phyloP scores from a whole-genome alignment of 2,113 vertebrate genomes.

The Oophaga pumilio region DNA sequence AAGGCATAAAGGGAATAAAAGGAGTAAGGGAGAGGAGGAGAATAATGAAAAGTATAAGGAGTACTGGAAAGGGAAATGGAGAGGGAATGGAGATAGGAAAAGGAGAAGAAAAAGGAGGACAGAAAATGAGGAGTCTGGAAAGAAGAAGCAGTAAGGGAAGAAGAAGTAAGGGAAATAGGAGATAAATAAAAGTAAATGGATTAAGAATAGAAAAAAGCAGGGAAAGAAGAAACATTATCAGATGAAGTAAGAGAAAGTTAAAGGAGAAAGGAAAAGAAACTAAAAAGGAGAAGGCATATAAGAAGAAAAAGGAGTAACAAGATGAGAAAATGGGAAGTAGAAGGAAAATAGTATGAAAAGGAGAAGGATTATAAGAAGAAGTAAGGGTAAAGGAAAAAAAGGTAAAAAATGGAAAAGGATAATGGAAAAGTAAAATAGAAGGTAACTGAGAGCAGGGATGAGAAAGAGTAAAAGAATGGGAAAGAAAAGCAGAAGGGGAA shows the following conservation, averaged over 20 bases:
- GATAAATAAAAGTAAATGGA: not conserved
- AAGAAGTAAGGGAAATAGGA: not conserved
- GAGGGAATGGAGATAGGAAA: not conserved
- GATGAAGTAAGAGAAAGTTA: not conserved
- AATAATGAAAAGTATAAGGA: too few relatives aligned
- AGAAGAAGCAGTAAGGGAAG: not conserved
- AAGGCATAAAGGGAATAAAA: too few relatives aligned
- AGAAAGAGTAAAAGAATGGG: not conserved
- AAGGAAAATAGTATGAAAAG: too few relatives aligned
- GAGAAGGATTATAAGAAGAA: not conserved
- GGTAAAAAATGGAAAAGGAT: not conserved
- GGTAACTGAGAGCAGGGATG: too few relatives aligned
- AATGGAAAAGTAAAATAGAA: too few relatives aligned
- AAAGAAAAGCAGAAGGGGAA: not conserved
- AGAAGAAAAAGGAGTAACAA: not conserved
- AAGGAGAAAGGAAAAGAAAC: not conserved
- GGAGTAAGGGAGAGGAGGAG: too few relatives aligned
- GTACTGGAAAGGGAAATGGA: too few relatives aligned
- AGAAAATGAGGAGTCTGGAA: not conserved
- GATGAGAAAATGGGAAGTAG: too few relatives aligned
- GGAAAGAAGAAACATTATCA: not conserved
- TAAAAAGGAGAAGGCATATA: not conserved
- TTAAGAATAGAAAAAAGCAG: too few relatives aligned
- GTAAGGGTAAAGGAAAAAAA: not conserved
- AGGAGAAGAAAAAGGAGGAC: not conserved